A percentile compares a stretch with the other conserved stretches of the same genome.
phyloP scores from a whole-genome alignment of 2,113 vertebrate genomes.

The Daubentonia madagascariensis region DNA sequence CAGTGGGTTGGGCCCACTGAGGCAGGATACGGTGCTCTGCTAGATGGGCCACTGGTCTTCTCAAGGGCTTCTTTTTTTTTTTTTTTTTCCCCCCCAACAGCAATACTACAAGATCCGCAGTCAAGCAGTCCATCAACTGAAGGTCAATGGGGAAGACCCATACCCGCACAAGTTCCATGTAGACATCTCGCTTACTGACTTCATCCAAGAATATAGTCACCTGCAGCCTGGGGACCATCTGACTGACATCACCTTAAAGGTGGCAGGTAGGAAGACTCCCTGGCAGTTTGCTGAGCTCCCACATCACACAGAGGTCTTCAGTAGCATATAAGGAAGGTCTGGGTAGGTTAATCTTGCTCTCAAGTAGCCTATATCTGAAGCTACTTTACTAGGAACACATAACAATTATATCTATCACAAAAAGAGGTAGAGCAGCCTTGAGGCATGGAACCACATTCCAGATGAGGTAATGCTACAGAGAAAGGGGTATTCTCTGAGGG shows the following conservation, averaged over 20 bases:
- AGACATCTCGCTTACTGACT: slow-evolving; percentile 93
- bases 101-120: slow-evolving; percentile 99
- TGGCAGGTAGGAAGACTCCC: slow-evolving; percentile 88
- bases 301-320: too few relatives aligned
- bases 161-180: slow-evolving; percentile 98
- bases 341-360: background rate
- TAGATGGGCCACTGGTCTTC: background rate
- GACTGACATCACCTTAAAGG: slow-evolving; percentile 84
- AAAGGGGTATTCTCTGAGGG: background rate
- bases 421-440: background rate
- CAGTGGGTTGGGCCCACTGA: background rate
- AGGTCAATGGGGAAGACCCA: slow-evolving; percentile 91
- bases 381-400: background rate
- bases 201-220: slow-evolving; percentile 91
- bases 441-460: background rate
- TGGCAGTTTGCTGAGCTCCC: background rate
- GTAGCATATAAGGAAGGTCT: background rate
- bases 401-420: background rate
- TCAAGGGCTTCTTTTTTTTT: background rate
- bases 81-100: slow-evolving; percentile 76
- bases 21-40: background rate
- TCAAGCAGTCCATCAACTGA: slow-evolving; percentile 93
- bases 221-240: slow-evolving; percentile 95
- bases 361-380: background rate
- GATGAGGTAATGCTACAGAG: background rate